phyloP scores from a whole-genome alignment of 2,113 vertebrate genomes.

The Mormyrus lacerda region DNA sequence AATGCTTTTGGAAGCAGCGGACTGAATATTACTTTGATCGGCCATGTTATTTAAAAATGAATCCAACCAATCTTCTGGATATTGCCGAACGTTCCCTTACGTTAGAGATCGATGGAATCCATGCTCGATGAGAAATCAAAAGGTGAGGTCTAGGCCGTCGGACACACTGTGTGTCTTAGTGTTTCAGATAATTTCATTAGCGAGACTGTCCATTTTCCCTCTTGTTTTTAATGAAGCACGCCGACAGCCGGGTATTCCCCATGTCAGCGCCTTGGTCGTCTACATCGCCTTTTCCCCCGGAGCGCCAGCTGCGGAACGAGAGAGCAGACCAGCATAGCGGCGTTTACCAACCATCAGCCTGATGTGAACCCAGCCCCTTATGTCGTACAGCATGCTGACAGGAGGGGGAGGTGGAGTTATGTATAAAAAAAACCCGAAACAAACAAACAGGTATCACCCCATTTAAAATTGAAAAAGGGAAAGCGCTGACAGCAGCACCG shows the following conservation, averaged over 20 bases:
- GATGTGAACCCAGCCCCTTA: neutral
- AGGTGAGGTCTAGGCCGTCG: neutral
- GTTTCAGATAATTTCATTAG: constrained; percentile 6
- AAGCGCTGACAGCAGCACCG: neutral
- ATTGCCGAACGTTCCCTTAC: neutral
- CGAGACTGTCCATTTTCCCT: neutral
- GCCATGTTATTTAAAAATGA: constrained; percentile 48
- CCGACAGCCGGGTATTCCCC: constrained; percentile 49
- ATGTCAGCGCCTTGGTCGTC: constrained; percentile 37
- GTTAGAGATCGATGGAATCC: constrained; percentile 36
- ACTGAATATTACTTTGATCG: constrained; percentile 72
- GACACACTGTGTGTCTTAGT: neutral
- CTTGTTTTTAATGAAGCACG: neutral
- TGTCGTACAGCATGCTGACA: constrained; percentile 21
- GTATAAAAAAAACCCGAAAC: constrained; percentile 26
- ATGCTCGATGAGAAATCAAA: constrained; percentile 29
- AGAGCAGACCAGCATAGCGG: neutral
- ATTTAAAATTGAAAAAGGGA: neutral
- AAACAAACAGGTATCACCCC: neutral
- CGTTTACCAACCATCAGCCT: constrained; percentile 12
- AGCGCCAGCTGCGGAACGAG: constrained; percentile 15
- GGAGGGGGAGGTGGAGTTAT: constrained; percentile 18
- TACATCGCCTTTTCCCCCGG: constrained; percentile 43
- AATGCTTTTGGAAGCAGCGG: constrained; percentile 69
- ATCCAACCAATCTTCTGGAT: neutral